Conservation (phyloP, 1,140 invertebrate genomes). For the Hylaeus anthracinus region DNA sequence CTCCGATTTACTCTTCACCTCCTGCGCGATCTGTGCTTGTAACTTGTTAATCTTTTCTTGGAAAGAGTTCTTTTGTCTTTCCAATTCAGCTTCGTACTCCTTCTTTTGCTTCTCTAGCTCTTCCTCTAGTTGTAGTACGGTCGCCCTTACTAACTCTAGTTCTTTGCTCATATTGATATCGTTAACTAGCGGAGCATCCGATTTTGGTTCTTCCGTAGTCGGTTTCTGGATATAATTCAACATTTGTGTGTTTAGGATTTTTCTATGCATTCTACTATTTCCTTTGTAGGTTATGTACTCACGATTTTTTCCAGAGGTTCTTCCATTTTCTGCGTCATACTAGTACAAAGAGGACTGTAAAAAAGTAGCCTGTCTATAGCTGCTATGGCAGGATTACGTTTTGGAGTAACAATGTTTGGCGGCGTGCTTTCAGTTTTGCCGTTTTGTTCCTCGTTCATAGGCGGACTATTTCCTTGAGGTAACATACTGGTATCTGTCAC, state of each 20-base stretch:
- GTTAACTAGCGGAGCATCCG: conserved; percentile 62
- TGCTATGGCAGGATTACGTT: conserved; percentile 75
- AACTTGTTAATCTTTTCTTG: conserved; percentile 75
- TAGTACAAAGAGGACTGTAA: conserved; percentile 69
- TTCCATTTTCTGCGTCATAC: conserved; percentile 61
- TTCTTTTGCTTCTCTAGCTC: conserved; percentile 72
- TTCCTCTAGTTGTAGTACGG: conserved; percentile 74
- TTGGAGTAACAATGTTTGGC: conserved; percentile 64
- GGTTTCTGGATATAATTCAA: conserved; percentile 34
- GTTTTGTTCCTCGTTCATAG: conserved; percentile 67
- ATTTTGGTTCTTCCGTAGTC: conserved; percentile 59
- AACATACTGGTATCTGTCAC: conserved; percentile 78
- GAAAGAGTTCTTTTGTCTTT: conserved; percentile 71
- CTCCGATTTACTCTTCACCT: conserved; percentile 74
- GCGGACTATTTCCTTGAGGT: conserved; percentile 70
- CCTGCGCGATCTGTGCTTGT: conserved; percentile 75
- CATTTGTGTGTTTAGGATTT: not conserved
- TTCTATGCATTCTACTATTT: too few relatives aligned
- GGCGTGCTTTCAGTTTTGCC: conserved; percentile 64
- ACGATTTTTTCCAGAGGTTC: conserved; percentile 68
- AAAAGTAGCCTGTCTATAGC: conserved; percentile 79
- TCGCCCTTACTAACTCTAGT: conserved; percentile 72
- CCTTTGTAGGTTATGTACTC: conserved; percentile 19
- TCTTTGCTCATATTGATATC: conserved; percentile 75
- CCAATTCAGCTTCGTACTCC: conserved; percentile 67